Percentiles rank a stretch among this genome's conserved stretches.
These are phyloP conservation scores for Amphibalanus amphitrite DNA, from an alignment of 1,140 invertebrate species.

Conservation along the genomic window DNA sequence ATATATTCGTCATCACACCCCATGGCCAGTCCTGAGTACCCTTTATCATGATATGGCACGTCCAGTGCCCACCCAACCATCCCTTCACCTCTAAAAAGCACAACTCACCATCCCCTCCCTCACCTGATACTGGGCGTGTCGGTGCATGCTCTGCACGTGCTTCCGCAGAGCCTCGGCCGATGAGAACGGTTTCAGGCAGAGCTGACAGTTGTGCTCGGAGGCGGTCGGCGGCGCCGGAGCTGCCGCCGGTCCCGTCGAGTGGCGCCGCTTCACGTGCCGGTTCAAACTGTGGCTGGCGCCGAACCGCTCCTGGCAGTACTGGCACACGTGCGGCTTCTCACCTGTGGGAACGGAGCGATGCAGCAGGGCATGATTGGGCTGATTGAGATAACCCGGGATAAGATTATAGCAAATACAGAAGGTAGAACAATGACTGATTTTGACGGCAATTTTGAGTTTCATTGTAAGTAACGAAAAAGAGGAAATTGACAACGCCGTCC, in stretches of 20 bases:
- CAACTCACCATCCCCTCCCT: neutral
- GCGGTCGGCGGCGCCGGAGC: neutral
- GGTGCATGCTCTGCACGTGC: slow-evolving; percentile 5
- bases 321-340: slow-evolving; percentile 4
- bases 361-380: too few species aligned
- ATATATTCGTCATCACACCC: too few species aligned
- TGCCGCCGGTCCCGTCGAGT: neutral
- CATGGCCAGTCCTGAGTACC: too few species aligned
- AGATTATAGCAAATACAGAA: too few species aligned
- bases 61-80: too few species aligned
- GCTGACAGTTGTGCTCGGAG: neutral
- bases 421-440: too few species aligned
- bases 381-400: too few species aligned
- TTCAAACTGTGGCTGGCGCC: slow-evolving; percentile 4
- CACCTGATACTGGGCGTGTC: neutral
- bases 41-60: too few species aligned
- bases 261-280: neutral
- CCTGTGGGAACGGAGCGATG: too few species aligned
- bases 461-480: too few species aligned
- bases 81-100: neutral
- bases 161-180: slow-evolving; percentile 2
- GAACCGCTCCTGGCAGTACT: slow-evolving; percentile 2
- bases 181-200: neutral
- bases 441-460: too few species aligned
- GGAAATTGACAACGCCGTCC: too few species aligned